A percentile compares a stretch with the other conserved stretches of the same genome.
Evolutionary conservation across 2,113 vertebrate genomes (phyloP).

Genomic region (Cheirogaleus medius): DNA sequence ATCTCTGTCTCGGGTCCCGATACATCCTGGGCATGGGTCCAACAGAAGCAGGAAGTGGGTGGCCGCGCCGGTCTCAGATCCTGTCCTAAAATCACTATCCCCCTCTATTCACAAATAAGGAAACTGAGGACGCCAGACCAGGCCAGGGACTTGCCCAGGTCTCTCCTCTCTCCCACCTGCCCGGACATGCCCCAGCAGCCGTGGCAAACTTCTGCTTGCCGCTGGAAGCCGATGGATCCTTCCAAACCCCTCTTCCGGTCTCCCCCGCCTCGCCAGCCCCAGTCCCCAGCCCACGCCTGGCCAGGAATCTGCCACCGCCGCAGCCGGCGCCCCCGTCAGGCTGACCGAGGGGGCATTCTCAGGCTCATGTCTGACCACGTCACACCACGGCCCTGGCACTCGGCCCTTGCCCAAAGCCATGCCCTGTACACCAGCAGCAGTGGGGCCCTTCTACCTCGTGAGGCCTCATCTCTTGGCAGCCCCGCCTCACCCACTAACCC

Average conservation of each 20-base stretch:
- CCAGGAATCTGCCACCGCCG: background rate
- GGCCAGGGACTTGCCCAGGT: background rate
- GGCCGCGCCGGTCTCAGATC: background rate
- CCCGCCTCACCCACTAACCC: background rate
- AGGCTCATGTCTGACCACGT: background rate
- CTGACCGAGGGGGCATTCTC: background rate
- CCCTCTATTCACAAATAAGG: background rate
- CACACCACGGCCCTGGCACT: background rate
- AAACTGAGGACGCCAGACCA: conserved; percentile 1
- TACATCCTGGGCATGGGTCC: accelerated
- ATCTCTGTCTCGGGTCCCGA: background rate
- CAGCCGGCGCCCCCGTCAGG: background rate
- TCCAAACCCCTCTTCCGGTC: background rate
- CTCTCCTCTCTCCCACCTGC: background rate
- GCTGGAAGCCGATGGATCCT: background rate
- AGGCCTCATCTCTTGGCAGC: background rate
- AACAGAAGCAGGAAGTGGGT: background rate
- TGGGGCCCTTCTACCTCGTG: background rate
- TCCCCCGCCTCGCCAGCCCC: background rate
- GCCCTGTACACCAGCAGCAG: no score
- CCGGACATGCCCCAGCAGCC: background rate
- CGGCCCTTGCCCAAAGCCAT: background rate
- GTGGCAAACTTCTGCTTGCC: background rate
- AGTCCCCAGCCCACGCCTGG: background rate
- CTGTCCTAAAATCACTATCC: background rate